Evolutionary conservation across 2,888 invertebrate species (phyloP), one percentile per base, ranked within the genome.

Genomic region (Lepidochrysops patricia): DNA sequence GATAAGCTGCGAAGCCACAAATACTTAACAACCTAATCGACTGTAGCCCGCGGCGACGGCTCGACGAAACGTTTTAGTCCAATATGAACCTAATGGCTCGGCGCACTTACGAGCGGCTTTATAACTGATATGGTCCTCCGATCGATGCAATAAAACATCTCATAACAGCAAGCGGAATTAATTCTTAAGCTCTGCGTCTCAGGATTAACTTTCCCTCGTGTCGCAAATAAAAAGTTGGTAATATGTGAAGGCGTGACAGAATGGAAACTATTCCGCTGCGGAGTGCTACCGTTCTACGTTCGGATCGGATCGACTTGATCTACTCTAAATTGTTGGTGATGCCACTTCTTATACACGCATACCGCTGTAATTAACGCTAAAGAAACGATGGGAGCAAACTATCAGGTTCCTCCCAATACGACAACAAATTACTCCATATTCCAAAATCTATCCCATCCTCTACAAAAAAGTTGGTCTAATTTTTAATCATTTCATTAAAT

Each of bases 1-100:
- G 85, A 86, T 86, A 85, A 83, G 74, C 72, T 82, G 82, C 63
- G 72, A 74, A 77, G 73, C 79, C 70, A 70, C 78, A 77, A 78
- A 77, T 77, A 72, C 75, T 73, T 68, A 71, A 75, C 76, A 70
- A 77, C 70, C 75, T 76, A 79, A 82, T 82, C 77, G 78, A 75
- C 72, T 66, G 64, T 65, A 68, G 67, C 74, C 75, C 70, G 60
- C 65, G 64, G 66, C 58, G 66, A 63, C 64, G 57, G 61, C 60
- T 62, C 63, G 63, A 60, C 64, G 52, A 62, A 60, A 58, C 25
- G 58, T 56, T 63, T 62, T 72, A 71, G 72, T 69, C 69, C 68
- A 78, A 79, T 75, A 67, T 77, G 69, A 70, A 75, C 75, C 73
- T 74, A 78, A 76, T 68, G 67, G 70, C 72, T 66, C 48, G 49